Percentiles rank a stretch among this genome's conserved stretches.
phyloP scores from a whole-genome alignment of 2,113 vertebrate species.

The Barnardius zonarius region DNA sequence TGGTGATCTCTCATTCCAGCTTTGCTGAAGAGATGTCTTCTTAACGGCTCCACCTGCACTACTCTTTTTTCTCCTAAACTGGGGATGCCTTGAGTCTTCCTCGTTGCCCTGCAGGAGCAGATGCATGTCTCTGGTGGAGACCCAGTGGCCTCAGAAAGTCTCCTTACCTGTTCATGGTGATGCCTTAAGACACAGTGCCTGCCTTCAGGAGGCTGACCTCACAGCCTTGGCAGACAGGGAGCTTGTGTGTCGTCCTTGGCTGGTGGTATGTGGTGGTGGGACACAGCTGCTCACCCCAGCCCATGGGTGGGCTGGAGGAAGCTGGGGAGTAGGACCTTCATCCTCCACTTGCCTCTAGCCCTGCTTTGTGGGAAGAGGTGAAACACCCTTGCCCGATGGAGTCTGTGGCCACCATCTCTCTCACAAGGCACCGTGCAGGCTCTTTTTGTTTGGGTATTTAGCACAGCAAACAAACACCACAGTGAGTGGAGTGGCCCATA shows the following conservation, averaged over 20 bases:
- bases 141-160: background rate
- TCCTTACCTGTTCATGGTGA: background rate
- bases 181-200: background rate
- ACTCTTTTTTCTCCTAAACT: background rate
- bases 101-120: background rate
- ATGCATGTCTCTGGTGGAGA: background rate
- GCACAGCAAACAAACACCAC: rapidly evolving
- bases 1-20: background rate
- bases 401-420: background rate
- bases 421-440: background rate
- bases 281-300: background rate
- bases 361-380: background rate
- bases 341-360: background rate
- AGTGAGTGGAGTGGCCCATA: background rate
- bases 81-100: background rate
- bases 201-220: background rate
- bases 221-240: background rate
- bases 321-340: background rate
- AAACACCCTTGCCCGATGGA: background rate
- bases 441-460: background rate
- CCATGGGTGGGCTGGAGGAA: background rate
- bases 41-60: background rate
- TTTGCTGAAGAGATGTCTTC: background rate
- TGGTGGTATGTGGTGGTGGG: background rate
- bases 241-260: background rate